Evolutionary conservation across 2,888 invertebrate species (phyloP).

Genomic region (Sussaba pulchella): DNA sequence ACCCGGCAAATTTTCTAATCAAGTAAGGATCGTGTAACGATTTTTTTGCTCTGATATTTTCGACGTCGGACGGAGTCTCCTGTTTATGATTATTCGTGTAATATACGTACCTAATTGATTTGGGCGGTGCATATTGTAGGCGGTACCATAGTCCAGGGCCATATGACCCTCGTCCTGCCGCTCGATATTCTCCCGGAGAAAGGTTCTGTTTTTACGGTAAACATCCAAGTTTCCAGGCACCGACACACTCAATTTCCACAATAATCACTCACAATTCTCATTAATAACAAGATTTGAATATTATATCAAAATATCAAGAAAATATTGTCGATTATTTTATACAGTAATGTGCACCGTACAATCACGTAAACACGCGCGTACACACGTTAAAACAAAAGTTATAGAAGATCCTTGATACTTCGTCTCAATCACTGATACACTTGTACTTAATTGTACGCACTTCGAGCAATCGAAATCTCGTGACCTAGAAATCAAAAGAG

Average conservation of each 20-base stretch:
- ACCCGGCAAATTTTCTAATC: no score
- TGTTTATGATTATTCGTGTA: slow-evolving; percentile 1
- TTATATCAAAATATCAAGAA: neutral
- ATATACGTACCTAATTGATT: slow-evolving; percentile 81
- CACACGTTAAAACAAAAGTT: neutral
- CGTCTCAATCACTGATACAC: slow-evolving; percentile 2
- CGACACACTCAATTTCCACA: neutral
- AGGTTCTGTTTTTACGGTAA: slow-evolving; percentile 65
- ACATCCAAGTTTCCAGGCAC: slow-evolving; percentile 68
- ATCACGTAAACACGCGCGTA: neutral
- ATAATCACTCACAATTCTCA: slow-evolving; percentile 46
- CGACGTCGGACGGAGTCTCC: neutral
- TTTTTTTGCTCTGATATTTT: no score
- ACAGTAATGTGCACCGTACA: neutral
- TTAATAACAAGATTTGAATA: no score
- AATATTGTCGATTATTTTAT: neutral
- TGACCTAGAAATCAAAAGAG: slow-evolving; percentile 5
- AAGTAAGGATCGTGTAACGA: no score
- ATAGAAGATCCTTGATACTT: no score
- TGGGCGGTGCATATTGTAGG: slow-evolving; percentile 81
- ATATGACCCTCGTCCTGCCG: slow-evolving; percentile 74
- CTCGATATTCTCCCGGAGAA: slow-evolving; percentile 66
- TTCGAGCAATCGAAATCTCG: slow-evolving; percentile 1
- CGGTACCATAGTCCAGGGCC: slow-evolving; percentile 82
- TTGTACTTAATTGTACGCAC: neutral